These are phyloP conservation scores for Ciconia stormi DNA, from an alignment of 2,113 vertebrate genomes.

Conservation along the genomic window DNA sequence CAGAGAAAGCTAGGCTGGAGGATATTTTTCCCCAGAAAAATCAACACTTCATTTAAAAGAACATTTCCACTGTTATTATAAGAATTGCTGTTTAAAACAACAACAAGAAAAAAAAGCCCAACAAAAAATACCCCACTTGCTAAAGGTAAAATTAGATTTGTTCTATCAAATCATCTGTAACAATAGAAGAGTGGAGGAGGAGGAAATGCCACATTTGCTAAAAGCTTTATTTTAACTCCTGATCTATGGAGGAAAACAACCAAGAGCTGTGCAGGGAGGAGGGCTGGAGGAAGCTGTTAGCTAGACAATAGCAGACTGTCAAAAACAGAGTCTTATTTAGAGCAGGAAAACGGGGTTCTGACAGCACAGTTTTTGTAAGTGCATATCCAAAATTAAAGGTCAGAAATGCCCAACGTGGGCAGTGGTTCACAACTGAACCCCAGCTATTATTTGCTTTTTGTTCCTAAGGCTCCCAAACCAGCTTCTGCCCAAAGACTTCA, in stretches of 20 bases:
- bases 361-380: neutral
- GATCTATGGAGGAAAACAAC: neutral
- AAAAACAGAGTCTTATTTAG: neutral
- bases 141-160: slow-evolving; percentile 15
- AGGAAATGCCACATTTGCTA: neutral
- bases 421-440: neutral
- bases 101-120: too few relatives aligned
- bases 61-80: neutral
- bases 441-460: neutral
- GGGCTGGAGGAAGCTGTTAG: neutral
- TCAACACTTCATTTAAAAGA: neutral
- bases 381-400: neutral
- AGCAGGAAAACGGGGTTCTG: neutral
- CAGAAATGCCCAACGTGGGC: neutral
- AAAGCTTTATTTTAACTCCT: neutral
- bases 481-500: neutral
- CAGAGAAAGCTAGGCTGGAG: neutral
- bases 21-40: neutral
- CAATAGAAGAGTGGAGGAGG: neutral
- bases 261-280: neutral
- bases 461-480: neutral
- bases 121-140: neutral
- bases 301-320: neutral
- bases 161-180: neutral
- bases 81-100: neutral